Evolutionary conservation across 2,888 invertebrate genomes (phyloP), one percentile per base, ranked within the genome.

Genomic region (Aspidiotus destructor): DNA sequence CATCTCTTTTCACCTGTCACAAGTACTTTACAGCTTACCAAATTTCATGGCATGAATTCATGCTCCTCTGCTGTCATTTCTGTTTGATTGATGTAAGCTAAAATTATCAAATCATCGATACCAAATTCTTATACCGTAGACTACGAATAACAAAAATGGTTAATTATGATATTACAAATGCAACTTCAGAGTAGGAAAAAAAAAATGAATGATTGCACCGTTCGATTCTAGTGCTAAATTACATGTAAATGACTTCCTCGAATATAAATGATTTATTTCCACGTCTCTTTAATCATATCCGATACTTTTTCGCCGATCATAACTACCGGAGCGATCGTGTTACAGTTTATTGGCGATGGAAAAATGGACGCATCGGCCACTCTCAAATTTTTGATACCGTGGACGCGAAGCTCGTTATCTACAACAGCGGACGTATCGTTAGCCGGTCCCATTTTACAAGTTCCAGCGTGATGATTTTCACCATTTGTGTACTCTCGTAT

Each of bases 341-440:
- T 77, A 55, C 76, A 76, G 60, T 77, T 77, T n/a, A 76, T 76
- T 8, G 77, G 74, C 41, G 73, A 72, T 0, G 78, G 79, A 73
- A 79, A 78, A 58, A 79, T 74, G 58, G 78, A 78, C 8, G 77
- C 77, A 71, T 79, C 79, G 41, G 77, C 76, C 41, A 79, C 78
- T 55, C 79, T 71, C 8, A 79, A 72, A 48, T 76, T 75, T n/a
- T 73, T 70, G 3, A 79, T 73, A 5, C 78, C 78, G 62, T 75
- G 73, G 7, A 77, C 75, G 48, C 74, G 70, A 17, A 78, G 73
- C 57, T 76, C 72, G 8, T 75, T 73, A 68, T 77, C 77, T 1
- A 77, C 76, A 15, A 77, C 77, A 2, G 75, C 73, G 5, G 71
- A 72, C 9, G 73, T 73, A 65, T 76, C 76, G 7, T 70, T 69